phyloP scores from a whole-genome alignment of 2,113 vertebrate species.

The Crotophaga sulcirostris region DNA sequence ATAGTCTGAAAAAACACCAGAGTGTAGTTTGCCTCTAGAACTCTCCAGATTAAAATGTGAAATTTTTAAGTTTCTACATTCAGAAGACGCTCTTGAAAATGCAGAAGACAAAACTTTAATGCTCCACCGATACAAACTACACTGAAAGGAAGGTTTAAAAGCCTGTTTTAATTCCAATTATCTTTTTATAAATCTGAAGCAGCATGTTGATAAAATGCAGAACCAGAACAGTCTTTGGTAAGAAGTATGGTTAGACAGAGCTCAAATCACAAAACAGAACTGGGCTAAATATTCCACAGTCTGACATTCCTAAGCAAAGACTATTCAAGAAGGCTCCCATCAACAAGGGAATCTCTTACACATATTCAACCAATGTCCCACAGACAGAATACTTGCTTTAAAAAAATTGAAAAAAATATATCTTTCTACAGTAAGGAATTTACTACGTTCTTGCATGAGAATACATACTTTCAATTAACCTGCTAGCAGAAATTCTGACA shows the following conservation, averaged over 20 bases:
- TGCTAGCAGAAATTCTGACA: background rate
- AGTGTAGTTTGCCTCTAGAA: background rate
- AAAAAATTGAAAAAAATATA: background rate
- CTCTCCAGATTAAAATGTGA: fast-evolving
- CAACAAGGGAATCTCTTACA: background rate
- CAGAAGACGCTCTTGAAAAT: background rate
- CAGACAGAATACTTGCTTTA: background rate
- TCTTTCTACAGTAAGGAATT: background rate
- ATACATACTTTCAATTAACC: constrained; percentile 13
- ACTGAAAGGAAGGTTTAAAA: background rate
- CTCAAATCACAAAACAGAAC: background rate
- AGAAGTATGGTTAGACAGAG: background rate
- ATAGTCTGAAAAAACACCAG: background rate
- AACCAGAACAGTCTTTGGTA: background rate
- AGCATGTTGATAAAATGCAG: background rate
- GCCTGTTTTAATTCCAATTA: background rate
- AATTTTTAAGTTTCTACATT: background rate
- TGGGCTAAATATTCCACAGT: background rate
- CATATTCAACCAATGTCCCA: fast-evolving
- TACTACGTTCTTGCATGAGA: background rate
- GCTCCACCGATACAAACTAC: background rate
- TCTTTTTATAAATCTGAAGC: background rate
- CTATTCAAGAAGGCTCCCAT: background rate
- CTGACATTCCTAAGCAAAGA: background rate
- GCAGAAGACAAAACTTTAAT: background rate